Evolutionary conservation across 2,888 invertebrate genomes (phyloP).

Genomic region (Tigriopus californicus): DNA sequence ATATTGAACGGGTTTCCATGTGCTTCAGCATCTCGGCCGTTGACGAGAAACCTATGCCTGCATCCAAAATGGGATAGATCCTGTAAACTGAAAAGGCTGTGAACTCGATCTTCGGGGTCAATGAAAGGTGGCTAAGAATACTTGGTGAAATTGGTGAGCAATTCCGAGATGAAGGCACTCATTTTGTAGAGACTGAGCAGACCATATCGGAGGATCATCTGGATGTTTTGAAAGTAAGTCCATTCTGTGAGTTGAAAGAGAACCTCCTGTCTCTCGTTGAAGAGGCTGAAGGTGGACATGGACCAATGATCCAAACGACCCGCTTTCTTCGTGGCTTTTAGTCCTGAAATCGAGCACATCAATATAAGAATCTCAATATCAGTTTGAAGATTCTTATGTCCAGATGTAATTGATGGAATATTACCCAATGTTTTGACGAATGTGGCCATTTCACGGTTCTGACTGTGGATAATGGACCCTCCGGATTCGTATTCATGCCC

Average conservation of each 20-base stretch:
- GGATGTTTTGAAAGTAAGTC: neutral
- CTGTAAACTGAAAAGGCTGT: conserved; percentile 26
- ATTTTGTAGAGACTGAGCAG: conserved; percentile 30
- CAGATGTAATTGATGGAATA: too few species aligned
- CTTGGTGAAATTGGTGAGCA: conserved; percentile 30
- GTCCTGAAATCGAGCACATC: too few species aligned
- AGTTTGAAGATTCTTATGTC: neutral
- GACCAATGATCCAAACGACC: too few species aligned
- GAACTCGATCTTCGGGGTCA: too few species aligned
- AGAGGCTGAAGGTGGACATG: too few species aligned
- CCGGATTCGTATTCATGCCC: conserved; percentile 38
- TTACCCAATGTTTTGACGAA: conserved; percentile 34
- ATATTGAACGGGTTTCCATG: conserved; percentile 28
- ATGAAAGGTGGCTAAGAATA: too few species aligned
- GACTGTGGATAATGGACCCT: conserved; percentile 38
- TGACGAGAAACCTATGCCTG: conserved; percentile 32
- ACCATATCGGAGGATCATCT: conserved; percentile 36
- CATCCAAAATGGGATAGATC: conserved; percentile 37
- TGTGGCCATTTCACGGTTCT: conserved; percentile 37
- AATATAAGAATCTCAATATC: neutral
- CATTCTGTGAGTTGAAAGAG: neutral
- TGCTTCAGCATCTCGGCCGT: conserved; percentile 32
- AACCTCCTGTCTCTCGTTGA: neutral
- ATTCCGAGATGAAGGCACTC: conserved; percentile 26
- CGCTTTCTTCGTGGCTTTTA: too few species aligned